Conservation (phyloP, 2,888 invertebrate genomes). For the Marasmarcha lunaedactyla region DNA sequence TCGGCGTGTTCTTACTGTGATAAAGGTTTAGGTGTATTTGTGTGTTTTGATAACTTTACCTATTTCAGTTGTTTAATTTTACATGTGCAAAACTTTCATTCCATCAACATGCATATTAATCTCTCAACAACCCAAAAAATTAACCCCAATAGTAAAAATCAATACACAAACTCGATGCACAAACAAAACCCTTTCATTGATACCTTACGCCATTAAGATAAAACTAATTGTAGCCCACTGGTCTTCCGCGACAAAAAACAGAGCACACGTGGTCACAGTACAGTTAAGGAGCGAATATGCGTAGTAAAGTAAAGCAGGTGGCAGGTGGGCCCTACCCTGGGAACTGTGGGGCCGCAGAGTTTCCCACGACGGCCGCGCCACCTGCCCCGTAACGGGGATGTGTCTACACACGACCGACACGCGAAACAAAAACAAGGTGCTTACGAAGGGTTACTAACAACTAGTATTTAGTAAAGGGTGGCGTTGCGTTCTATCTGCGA, state of each 20-base stretch:
- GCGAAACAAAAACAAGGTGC: slow-evolving; percentile 54
- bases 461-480: no score
- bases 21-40: no score
- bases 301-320: slow-evolving; percentile 69
- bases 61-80: no score
- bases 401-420: slow-evolving; percentile 61
- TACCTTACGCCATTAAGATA: slow-evolving; percentile 42
- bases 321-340: slow-evolving; percentile 49
- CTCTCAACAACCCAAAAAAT: no score
- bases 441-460: slow-evolving; percentile 37
- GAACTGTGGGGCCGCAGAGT: slow-evolving; percentile 66
- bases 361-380: slow-evolving; percentile 57
- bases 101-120: no score
- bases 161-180: no score
- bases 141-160: no score
- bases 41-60: no score
- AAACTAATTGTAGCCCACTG: slow-evolving; percentile 57
- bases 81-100: no score
- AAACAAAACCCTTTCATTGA: neutral
- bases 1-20: no score
- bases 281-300: slow-evolving; percentile 70
- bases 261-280: slow-evolving; percentile 67
- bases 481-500: no score
- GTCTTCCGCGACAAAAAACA: slow-evolving; percentile 62
- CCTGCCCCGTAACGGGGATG: slow-evolving; percentile 67